Conservation (phyloP, 2,113 vertebrate species). For the Pluvialis apricaria region DNA sequence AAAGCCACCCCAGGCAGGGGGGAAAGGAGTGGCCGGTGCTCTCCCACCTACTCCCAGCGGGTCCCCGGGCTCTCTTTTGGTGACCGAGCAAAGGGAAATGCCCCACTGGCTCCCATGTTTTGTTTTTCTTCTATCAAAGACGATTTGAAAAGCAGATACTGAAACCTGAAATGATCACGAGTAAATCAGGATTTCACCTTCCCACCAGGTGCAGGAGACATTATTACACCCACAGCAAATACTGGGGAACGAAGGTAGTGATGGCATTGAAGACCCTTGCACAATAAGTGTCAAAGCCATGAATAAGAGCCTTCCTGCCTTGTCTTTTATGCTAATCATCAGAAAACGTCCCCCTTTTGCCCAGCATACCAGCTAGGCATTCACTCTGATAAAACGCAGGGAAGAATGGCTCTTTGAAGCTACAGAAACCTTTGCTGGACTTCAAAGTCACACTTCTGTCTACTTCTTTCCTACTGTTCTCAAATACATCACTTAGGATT, state of each 20-base stretch:
- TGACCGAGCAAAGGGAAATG: neutral
- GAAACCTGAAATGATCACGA: neutral
- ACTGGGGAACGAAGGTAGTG: fast-evolving
- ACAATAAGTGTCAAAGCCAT: conserved; percentile 19
- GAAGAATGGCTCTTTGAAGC: conserved; percentile 38
- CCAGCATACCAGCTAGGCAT: neutral
- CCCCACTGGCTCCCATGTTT: fast-evolving
- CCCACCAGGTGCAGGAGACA: neutral
- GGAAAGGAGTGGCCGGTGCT: fast-evolving
- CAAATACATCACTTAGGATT: conserved; percentile 18
- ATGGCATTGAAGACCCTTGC: neutral
- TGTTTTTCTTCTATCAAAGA: neutral
- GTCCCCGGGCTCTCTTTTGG: fast-evolving
- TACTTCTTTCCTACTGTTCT: conserved; percentile 12
- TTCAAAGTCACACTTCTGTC: conserved; percentile 30
- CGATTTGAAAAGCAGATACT: neutral
- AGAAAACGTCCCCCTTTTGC: neutral
- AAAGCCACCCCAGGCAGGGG: neutral
- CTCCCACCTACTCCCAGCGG: fast-evolving
- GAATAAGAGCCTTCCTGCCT: conserved; percentile 5
- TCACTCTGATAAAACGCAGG: neutral
- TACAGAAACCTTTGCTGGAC: neutral
- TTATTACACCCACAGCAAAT: neutral
- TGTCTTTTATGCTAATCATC: neutral
- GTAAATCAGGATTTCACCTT: neutral